phyloP scores from a whole-genome alignment of 2,888 invertebrate species.

The Macroteleia sp. region DNA sequence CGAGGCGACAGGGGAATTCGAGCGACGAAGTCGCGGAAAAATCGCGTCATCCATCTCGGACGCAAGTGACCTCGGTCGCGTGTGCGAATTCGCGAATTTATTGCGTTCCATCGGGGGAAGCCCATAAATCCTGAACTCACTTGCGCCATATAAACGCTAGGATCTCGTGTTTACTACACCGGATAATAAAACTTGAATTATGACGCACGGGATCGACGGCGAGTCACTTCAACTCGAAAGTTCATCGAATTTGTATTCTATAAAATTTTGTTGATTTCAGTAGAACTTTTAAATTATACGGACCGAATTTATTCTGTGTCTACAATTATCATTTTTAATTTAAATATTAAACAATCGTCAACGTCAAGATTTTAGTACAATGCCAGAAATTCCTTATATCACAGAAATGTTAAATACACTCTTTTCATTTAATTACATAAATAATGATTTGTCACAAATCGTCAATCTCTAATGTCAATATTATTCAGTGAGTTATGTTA shows the following conservation, averaged over 20 bases:
- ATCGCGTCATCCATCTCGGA: conserved; percentile 55
- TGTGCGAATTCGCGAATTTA: conserved; percentile 44
- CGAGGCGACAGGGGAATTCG: conserved; percentile 65
- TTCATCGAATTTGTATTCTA: not conserved
- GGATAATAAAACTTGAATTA: conserved; percentile 52
- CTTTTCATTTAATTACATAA: too few species aligned
- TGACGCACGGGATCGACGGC: conserved; percentile 23
- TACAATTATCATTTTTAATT: too few species aligned
- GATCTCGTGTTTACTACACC: conserved; percentile 27
- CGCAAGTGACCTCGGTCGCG: conserved; percentile 45
- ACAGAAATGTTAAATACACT: too few species aligned
- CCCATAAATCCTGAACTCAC: conserved; percentile 37
- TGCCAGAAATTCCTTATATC: too few species aligned
- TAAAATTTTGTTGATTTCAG: not conserved
- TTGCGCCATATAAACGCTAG: conserved; percentile 33
- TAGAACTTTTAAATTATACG: too few species aligned
- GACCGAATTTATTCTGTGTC: too few species aligned
- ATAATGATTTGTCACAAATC: too few species aligned
- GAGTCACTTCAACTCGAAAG: conserved; percentile 2
- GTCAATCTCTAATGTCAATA: too few species aligned
- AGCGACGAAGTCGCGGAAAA: conserved; percentile 62
- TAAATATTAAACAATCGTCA: too few species aligned
- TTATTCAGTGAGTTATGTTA: too few species aligned
- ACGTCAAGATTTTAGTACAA: too few species aligned
- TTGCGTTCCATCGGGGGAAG: conserved; percentile 19